A percentile compares a stretch with the other conserved stretches of the same genome.
These are phyloP conservation scores for Leiothrix lutea DNA, from an alignment of 2,113 vertebrate genomes.

Conservation along the genomic window DNA sequence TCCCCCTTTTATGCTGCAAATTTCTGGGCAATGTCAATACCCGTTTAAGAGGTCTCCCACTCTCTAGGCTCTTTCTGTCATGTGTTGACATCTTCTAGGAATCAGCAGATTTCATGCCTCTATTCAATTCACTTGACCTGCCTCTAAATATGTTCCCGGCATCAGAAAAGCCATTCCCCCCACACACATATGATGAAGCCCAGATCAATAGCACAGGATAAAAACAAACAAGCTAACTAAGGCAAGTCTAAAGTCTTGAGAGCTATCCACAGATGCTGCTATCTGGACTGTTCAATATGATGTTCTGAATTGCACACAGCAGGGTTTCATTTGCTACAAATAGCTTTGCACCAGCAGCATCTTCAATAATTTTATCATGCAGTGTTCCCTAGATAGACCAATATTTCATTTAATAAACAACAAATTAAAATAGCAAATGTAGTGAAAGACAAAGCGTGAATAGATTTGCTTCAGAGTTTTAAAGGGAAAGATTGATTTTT, in stretches of 20 bases:
- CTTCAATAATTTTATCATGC: slow-evolving; percentile 69
- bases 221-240: slow-evolving; percentile 61
- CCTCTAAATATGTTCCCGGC: slow-evolving; percentile 31
- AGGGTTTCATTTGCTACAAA: slow-evolving; percentile 74
- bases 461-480: slow-evolving; percentile 50
- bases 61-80: slow-evolving; percentile 33
- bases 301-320: slow-evolving; percentile 68
- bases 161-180: slow-evolving; percentile 56
- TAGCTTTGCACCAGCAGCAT: slow-evolving; percentile 65
- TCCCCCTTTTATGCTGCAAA: slow-evolving; percentile 32
- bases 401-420: slow-evolving; percentile 71
- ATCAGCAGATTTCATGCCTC: slow-evolving; percentile 61
- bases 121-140: slow-evolving; percentile 55
- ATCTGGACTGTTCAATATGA: slow-evolving; percentile 64
- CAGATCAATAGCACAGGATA: slow-evolving; percentile 62
- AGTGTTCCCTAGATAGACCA: slow-evolving; percentile 46
- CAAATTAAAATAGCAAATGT: slow-evolving; percentile 68
- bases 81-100: slow-evolving; percentile 47
- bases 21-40: slow-evolving; percentile 46
- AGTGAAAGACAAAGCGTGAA: slow-evolving; percentile 27
- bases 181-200: slow-evolving; percentile 54
- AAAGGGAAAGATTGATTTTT: slow-evolving; percentile 26
- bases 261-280: slow-evolving; percentile 56
- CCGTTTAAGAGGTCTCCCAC: slow-evolving; percentile 50
- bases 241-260: slow-evolving; percentile 50